A percentile compares a stretch with the other conserved stretches of the same genome.
Conservation (phyloP, 1,140 invertebrate genomes). For the Lepidurus apus region DNA sequence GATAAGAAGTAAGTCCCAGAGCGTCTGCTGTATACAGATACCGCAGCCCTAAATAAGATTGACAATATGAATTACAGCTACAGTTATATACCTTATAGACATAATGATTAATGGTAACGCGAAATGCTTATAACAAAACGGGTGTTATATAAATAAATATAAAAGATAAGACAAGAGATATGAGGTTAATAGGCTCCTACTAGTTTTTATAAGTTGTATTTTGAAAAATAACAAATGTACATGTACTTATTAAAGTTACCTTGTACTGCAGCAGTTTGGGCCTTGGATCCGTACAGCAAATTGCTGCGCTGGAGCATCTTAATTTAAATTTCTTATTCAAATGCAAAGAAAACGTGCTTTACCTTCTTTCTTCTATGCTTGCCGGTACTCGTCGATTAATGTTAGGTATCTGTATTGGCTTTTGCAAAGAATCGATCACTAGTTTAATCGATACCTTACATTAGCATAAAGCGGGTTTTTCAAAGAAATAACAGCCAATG, state of each 20-base stretch:
- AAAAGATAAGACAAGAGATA: no score
- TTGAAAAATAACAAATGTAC: no score
- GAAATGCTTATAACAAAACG: no score
- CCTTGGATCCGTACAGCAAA: neutral
- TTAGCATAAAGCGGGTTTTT: no score
- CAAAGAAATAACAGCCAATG: no score
- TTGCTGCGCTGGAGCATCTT: neutral
- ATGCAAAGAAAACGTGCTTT: neutral
- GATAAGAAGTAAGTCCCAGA: conserved; percentile 57
- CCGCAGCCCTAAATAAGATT: conserved; percentile 39
- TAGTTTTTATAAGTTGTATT: no score
- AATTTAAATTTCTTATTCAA: neutral
- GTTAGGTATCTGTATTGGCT: neutral
- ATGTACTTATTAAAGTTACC: neutral
- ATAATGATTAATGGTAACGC: no score
- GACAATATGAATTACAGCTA: neutral
- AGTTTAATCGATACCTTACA: no score
- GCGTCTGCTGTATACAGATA: conserved; percentile 51
- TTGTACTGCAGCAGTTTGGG: neutral
- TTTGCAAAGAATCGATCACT: no score
- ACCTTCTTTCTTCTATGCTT: neutral
- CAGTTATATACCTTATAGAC: no score
- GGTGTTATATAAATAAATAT: no score
- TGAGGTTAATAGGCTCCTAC: no score
- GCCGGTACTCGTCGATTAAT: neutral